Conservation (phyloP, 2,797 vertebrate species). For the Sebastes minor region DNA sequence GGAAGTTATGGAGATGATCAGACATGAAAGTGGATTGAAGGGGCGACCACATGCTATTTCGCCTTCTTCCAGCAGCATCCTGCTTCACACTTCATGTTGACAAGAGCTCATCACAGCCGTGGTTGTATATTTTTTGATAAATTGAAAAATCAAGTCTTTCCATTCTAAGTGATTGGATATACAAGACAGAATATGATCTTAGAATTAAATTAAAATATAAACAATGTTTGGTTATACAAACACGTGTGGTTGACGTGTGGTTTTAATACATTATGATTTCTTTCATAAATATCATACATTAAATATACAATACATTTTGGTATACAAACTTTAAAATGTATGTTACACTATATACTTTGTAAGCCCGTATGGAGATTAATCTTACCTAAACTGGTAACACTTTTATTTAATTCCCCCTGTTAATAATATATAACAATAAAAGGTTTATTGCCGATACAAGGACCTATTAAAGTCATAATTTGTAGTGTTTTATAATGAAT, state of each 20-base stretch:
- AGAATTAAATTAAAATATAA: background rate
- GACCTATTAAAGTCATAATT: background rate
- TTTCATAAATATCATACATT: background rate
- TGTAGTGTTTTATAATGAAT: background rate
- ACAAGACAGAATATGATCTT: background rate
- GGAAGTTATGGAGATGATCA: conserved; percentile 24
- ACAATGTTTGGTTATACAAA: background rate
- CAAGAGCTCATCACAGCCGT: background rate
- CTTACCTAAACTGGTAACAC: too few species aligned
- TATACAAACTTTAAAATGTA: background rate
- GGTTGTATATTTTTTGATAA: background rate
- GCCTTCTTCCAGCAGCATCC: background rate
- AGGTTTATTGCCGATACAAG: too few species aligned
- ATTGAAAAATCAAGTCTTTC: background rate
- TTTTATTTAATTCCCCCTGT: too few species aligned
- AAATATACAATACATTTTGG: background rate
- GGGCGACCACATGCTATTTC: background rate
- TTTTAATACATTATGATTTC: background rate
- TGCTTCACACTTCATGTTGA: background rate
- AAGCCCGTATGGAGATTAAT: too few species aligned
- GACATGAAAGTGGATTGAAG: conserved; percentile 1
- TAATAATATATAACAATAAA: too few species aligned
- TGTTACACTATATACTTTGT: too few species aligned
- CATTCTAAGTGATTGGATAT: background rate
- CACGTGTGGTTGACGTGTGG: background rate